Evolutionary conservation across 1,140 invertebrate genomes (phyloP), one percentile per base, ranked within the genome.

Genomic region (Melitaea cinxia): DNA sequence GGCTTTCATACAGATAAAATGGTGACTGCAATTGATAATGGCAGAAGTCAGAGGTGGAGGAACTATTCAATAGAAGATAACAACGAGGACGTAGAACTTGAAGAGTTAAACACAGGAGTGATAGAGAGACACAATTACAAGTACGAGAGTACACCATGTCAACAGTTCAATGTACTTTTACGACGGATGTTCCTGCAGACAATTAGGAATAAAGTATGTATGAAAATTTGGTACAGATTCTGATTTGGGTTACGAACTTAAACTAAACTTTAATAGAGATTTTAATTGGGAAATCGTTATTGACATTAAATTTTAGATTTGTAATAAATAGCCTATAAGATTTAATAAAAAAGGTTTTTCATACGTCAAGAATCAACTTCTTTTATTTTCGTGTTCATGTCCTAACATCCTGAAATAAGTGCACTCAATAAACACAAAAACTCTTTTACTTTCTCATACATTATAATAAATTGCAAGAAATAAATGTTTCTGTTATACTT

Each of bases 111-210:
- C 60, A 66, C 72, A 1, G 88, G 67, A 0, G 84, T 81, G 0
- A 68, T 86, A 1, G 77, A 83, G 28, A 77, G 77, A 4, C 92
- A 92, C 58, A 70, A 80, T 58, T 90, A 91, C n/a, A 92, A 92
- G 61, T 92, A 93, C 42, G 91, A 92, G 49, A 92, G 93, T 26
- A 92, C 93, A 0, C 91, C 93, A 72, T 92, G 84, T 76, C 89
- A 92, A 66, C 95, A 97, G 83, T 96, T 96, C 66, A 75, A 74
- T 9, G 92, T 95, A 5, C 70, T 96, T 42, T 77, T 95, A 0
- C 91, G 81, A 28, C 90, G 95, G 56, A 95, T 95, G 94, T 87
- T 94, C 65, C 71, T 95, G 17, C 95, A 96, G 81, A 93, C 94
- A 72, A 93, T 93, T 86, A 92, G 95, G 66, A 94, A 96, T 88